Evolutionary conservation across 2,113 vertebrate species (phyloP).

Genomic region (Gobio gobio): DNA sequence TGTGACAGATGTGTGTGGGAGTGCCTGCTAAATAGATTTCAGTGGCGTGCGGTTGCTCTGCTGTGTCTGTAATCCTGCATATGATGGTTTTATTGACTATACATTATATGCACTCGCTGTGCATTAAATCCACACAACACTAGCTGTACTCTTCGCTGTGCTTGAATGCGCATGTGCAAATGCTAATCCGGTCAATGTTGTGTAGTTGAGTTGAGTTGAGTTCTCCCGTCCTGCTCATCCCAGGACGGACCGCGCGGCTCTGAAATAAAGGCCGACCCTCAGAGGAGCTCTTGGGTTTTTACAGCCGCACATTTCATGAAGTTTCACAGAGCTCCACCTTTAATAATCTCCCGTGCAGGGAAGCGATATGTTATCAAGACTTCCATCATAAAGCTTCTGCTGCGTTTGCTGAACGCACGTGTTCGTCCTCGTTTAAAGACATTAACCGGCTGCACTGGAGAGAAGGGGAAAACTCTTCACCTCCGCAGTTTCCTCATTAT

Average conservation of each 20-base stretch:
- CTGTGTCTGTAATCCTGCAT: neutral
- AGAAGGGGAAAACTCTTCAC: slow-evolving; percentile 8
- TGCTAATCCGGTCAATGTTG: neutral
- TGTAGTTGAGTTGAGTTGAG: neutral
- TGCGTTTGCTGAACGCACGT: slow-evolving; percentile 21
- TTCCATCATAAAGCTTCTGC: slow-evolving; percentile 33
- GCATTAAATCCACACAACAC: neutral
- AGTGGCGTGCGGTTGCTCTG: neutral
- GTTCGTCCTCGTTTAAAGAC: slow-evolving; percentile 29
- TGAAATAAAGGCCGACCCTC: neutral
- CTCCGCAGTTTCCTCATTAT: slow-evolving; percentile 42
- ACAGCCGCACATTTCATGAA: neutral
- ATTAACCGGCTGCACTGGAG: neutral
- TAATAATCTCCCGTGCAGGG: neutral
- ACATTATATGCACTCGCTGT: neutral
- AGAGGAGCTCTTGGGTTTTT: slow-evolving; percentile 4
- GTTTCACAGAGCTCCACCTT: slow-evolving; percentile 16
- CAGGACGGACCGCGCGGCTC: neutral
- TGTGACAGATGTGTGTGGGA: neutral
- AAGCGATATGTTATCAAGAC: neutral
- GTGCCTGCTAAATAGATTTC: neutral
- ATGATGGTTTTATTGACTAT: neutral
- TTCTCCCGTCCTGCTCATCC: neutral
- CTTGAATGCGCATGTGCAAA: neutral
- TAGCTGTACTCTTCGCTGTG: neutral